Evolutionary conservation across 2,797 vertebrate species (phyloP), one percentile per base, ranked within the genome.

Genomic region (Denticeps clupeoides): DNA sequence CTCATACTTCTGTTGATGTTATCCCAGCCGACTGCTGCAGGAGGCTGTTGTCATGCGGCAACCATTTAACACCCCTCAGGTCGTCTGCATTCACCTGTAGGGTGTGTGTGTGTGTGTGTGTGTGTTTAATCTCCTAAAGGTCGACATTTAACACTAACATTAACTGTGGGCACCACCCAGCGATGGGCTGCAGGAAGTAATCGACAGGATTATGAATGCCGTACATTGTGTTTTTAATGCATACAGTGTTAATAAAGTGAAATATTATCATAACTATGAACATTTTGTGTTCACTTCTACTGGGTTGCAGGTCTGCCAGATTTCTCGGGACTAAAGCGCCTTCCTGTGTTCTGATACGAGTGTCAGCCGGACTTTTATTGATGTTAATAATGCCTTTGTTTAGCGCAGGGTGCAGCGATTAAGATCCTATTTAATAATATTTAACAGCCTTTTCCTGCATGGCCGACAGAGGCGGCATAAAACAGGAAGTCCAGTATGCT

Each of bases 401-500:
- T 43, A 26, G 43, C 55, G 24, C 37, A 59, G 46, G 25, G 28
- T 49, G 37, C 37, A 46, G 40, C 41, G 54, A 58, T 60, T 50
- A 35, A 19, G 28, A 57, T 60, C 48, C 38, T 48, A 49, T 55
- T 60, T 51, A 55, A 41, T 41, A 26, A 51, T 51, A 45, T 29
- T 26, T 45, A 26, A 26, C 42, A 15, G 15, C 26, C 24, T 28
- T 24, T 26, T 26, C 43, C 43, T 29, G 26, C 28, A 31, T 43
- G 47, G 49, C 49, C 50, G 62, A 45, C 15, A 52, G 11, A 35
- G 40, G 18, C 40, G 50, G 40, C 27, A 32, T 51, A 41, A 50
- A 64, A 60, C 54, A 55, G 55, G 51, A 55, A 58, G 49, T 50
- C 33, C 33, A 37, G 33, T 37, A 33, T 37, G 33, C 37, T 18